Evolutionary conservation across 2,888 invertebrate genomes (phyloP), one percentile per base, ranked within the genome.

Genomic region (Acronicta psi): DNA sequence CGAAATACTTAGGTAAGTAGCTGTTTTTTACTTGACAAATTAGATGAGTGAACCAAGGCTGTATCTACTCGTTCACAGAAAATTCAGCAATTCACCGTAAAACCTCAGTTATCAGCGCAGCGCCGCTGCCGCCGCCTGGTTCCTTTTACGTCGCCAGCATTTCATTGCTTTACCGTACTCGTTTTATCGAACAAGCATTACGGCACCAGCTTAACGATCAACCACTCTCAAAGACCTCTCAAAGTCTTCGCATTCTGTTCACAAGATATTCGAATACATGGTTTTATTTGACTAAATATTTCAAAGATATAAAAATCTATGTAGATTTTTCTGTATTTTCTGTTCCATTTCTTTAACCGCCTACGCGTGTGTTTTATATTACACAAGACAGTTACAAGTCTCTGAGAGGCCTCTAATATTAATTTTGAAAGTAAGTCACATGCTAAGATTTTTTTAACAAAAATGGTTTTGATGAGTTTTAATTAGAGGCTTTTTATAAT

Each of bases 141-240:
- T 56, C 54, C 60, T 67, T 73, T 69, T 66, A 69, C 41, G 53
- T 69, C 53, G 69, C 51, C 43, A 51, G 56, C 51, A 60, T 60
- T 62, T 58, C 69, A 56, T 56, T 53, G 59, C 57, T 63, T 60
- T 66, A 57, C 62, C 58, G 73, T 9, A 62, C 69, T 73, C 62
- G 53, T 60, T 72, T 72, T 69, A 69, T 73, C 55, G 55, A 73
- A 58, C 66, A 23, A 56, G 62, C 60, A 60, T 60, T 62, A 66
- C 58, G 69, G 52, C 43, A 53, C 50, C 36, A 51, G 62, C 51
- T 57, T 66, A 62, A 63, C 72, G 59, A 63, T 54, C 62, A 53
- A 58, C 73, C 66, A 59, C 44, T 60, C 59, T 59, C 66, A 29
- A 43, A 69, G 62, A 62, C 50, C 55, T 43, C 44, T 54, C 51